Conservation (phyloP, 2,797 vertebrate species). For the Rhinella marina region DNA sequence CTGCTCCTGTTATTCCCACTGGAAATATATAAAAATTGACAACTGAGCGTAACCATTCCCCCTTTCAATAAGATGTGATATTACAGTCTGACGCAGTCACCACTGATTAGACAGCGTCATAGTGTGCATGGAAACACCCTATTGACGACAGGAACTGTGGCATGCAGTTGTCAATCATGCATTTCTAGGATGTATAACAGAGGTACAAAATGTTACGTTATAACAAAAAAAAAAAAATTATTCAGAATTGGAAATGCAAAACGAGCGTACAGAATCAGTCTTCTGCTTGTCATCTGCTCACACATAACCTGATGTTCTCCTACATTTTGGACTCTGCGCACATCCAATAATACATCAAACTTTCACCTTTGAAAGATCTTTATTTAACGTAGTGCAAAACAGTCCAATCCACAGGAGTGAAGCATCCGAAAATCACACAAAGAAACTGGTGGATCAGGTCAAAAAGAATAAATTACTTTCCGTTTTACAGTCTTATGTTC, state of each 20-base stretch:
- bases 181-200: background rate
- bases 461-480: slow-evolving; percentile 23
- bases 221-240: background rate
- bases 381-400: slow-evolving; percentile 1
- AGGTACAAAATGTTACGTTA: too few species aligned
- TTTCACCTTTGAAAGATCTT: background rate
- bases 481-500: slow-evolving; percentile 15
- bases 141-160: too few species aligned
- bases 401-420: background rate
- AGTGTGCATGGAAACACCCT: too few species aligned
- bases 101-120: too few species aligned
- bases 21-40: background rate
- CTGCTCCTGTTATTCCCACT: background rate
- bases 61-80: too few species aligned
- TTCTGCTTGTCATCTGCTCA: background rate
- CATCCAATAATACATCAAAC: background rate
- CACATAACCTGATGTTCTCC: background rate
- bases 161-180: background rate
- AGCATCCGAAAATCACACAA: background rate
- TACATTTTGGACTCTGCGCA: background rate
- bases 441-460: background rate
- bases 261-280: background rate
- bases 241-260: background rate
- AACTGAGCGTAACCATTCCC: background rate
- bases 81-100: too few species aligned